A percentile compares a stretch with the other conserved stretches of the same genome.
phyloP scores from a whole-genome alignment of 1,140 invertebrate genomes.

The Tenebrio molitor region DNA sequence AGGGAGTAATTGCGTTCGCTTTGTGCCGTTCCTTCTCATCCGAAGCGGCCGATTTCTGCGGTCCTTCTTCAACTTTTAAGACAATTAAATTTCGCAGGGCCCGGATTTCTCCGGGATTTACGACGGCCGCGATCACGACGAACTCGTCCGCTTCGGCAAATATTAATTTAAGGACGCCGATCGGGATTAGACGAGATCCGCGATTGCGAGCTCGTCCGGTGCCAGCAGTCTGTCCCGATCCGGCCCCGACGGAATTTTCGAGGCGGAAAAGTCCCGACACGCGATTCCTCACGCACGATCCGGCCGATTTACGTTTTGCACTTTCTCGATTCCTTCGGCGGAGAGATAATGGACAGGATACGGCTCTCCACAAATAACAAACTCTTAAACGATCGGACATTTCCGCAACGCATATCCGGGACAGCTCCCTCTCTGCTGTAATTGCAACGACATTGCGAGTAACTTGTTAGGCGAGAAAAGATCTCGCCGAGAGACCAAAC shows the following conservation, averaged over 20 bases:
- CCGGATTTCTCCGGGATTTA: slow-evolving; percentile 1
- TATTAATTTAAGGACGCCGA: slow-evolving; percentile 11
- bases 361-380: slow-evolving; percentile 19
- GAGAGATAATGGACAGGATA: slow-evolving; percentile 34
- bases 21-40: slow-evolving; percentile 15
- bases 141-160: slow-evolving; percentile 23
- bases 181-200: no score
- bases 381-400: slow-evolving; percentile 21
- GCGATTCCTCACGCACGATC: slow-evolving; percentile 17
- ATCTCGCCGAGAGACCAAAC: slow-evolving; percentile 18
- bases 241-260: slow-evolving; percentile 12
- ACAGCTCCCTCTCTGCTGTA: slow-evolving; percentile 4
- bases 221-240: no score
- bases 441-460: slow-evolving; percentile 9
- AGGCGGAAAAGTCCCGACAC: slow-evolving; percentile 12
- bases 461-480: slow-evolving; percentile 14
- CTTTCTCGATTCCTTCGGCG: no score
- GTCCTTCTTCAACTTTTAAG: slow-evolving; percentile 27
- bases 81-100: slow-evolving; percentile 20
- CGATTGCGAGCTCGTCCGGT: no score
- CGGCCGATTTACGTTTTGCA: background rate
- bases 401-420: slow-evolving; percentile 26
- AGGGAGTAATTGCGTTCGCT: slow-evolving; percentile 26
- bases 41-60: background rate
- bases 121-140: background rate